Conservation (phyloP, 2,113 vertebrate genomes). For the Isichthys henryi region DNA sequence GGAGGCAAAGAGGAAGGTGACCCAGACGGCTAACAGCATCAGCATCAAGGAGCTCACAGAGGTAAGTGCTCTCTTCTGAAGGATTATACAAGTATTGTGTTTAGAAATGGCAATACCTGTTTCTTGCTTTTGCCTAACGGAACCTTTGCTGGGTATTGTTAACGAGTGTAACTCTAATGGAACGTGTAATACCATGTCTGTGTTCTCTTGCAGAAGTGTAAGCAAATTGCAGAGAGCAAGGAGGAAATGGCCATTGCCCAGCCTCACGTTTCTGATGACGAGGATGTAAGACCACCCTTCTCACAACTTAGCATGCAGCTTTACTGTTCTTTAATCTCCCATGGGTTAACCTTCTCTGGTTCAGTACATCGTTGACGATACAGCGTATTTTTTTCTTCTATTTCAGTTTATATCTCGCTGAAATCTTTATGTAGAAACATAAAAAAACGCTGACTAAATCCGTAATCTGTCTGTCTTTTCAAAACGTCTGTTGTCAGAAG, state of each 20-base stretch:
- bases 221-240: conserved; percentile 96
- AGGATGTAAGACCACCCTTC: conserved; percentile 64
- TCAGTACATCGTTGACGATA: too few relatives aligned
- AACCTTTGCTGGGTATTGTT: background rate
- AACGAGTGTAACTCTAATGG: background rate
- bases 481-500: too few relatives aligned
- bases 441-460: too few relatives aligned
- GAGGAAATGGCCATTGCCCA: conserved; percentile 88
- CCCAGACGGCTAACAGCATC: conserved; percentile 86
- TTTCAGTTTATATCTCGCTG: too few relatives aligned
- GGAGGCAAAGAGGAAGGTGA: conserved; percentile 81
- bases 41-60: conserved; percentile 95
- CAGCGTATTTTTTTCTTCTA: too few relatives aligned
- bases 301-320: background rate
- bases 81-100: background rate
- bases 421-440: too few relatives aligned
- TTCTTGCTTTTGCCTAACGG: background rate
- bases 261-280: conserved; percentile 86
- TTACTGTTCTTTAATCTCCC: background rate
- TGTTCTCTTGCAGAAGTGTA: conserved; percentile 82
- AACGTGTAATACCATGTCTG: conserved; percentile 6
- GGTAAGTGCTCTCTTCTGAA: conserved; percentile 57
- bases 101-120: background rate
- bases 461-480: too few relatives aligned
- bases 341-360: background rate